Evolutionary conservation across 1,140 invertebrate species (phyloP).

Genomic region (Papilio dardanus): DNA sequence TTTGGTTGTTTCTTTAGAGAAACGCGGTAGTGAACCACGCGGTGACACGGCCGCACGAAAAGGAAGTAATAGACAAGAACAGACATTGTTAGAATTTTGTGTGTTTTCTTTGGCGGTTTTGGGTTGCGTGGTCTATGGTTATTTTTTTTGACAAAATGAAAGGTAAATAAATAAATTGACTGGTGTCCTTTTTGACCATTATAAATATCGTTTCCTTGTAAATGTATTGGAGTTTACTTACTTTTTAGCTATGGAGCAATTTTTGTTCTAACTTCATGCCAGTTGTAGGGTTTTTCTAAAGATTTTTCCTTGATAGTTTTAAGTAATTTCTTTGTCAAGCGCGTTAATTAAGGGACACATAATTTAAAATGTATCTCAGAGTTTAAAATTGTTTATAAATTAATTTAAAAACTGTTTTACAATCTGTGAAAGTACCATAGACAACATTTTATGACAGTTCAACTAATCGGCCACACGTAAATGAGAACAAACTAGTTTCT

Average conservation of each 20-base stretch:
- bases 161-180: background rate
- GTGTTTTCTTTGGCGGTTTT: slow-evolving; percentile 54
- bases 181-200: background rate
- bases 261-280: background rate
- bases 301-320: background rate
- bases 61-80: slow-evolving; percentile 74
- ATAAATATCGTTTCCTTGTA: background rate
- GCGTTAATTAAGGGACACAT: background rate
- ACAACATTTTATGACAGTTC: slow-evolving; percentile 71
- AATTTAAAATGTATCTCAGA: background rate
- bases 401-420: slow-evolving; percentile 6
- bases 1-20: slow-evolving; percentile 73
- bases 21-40: slow-evolving; percentile 77
- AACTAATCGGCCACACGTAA: slow-evolving; percentile 54
- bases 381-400: background rate
- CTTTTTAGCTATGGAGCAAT: background rate
- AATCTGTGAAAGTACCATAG: slow-evolving; percentile 53
- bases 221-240: background rate
- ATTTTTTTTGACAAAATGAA: background rate
- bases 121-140: slow-evolving; percentile 39
- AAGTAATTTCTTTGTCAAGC: background rate
- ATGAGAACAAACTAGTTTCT: slow-evolving; percentile 72
- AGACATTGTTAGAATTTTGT: slow-evolving; percentile 68
- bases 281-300: background rate
- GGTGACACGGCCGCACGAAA: slow-evolving; percentile 80